phyloP scores from a whole-genome alignment of 2,888 invertebrate species.

The Coelopa pilipes region DNA sequence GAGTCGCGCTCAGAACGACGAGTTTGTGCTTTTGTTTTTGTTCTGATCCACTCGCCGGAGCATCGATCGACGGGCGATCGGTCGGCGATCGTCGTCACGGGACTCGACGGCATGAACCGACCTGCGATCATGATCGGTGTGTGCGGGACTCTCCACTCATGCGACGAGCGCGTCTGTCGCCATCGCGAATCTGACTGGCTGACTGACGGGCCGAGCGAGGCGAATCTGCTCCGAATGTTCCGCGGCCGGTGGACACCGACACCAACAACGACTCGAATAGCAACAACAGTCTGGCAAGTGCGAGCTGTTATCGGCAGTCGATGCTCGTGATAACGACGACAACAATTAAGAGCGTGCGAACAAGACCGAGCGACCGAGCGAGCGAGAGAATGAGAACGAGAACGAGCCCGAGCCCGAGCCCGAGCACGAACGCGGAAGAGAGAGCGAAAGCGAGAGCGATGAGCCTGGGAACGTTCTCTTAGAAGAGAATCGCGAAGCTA shows the following conservation, averaged over 20 bases:
- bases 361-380: not conserved
- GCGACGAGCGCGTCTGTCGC: constrained; percentile 9
- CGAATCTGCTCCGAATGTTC: too few relatives aligned
- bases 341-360: not conserved
- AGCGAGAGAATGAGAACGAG: not conserved
- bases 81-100: not conserved
- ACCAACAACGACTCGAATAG: too few relatives aligned
- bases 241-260: too few relatives aligned
- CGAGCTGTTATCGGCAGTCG: constrained; percentile 9
- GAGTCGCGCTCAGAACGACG: too few relatives aligned
- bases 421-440: not conserved
- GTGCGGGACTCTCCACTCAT: not conserved
- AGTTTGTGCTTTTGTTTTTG: too few relatives aligned
- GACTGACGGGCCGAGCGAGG: not conserved
- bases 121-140: constrained; percentile 1
- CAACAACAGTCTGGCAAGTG: not conserved
- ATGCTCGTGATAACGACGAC: constrained; percentile 1
- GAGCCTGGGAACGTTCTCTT: not conserved
- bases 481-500: not conserved
- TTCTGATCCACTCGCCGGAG: too few relatives aligned
- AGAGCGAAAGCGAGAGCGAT: not conserved
- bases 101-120: not conserved
- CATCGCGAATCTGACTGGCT: constrained; percentile 17
- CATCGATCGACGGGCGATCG: not conserved
- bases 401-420: not conserved